These are phyloP conservation scores for Lasioglossum pauxillum DNA, from an alignment of 2,888 invertebrate species.

Conservation along the genomic window DNA sequence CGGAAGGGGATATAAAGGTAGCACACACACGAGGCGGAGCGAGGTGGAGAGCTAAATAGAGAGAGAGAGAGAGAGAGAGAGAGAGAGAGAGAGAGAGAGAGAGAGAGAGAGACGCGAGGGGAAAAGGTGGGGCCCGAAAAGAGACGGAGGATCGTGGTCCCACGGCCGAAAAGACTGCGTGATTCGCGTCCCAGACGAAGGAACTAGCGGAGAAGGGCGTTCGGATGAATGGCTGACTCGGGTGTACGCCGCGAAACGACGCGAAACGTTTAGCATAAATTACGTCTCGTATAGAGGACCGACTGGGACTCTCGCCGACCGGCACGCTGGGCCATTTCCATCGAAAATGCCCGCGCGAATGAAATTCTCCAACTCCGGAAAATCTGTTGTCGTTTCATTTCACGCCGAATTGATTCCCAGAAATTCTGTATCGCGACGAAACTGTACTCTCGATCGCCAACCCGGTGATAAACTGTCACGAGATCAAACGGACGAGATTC, in stretches of 20 bases:
- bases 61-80: background rate
- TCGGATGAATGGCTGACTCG: constrained; percentile 67
- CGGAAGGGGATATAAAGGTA: constrained; percentile 46
- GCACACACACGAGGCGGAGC: constrained; percentile 34
- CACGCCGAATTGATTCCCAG: background rate
- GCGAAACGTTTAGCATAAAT: constrained; percentile 78
- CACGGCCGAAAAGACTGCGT: constrained; percentile 80
- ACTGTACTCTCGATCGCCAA: background rate
- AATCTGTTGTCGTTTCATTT: too few relatives aligned
- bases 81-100: constrained; percentile 7
- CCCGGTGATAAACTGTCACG: background rate
- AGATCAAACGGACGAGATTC: constrained; percentile 25
- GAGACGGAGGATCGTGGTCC: constrained; percentile 71
- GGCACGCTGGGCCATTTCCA: too few relatives aligned
- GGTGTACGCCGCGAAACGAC: constrained; percentile 66
- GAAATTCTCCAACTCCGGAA: background rate
- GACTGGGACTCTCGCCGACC: constrained; percentile 2
- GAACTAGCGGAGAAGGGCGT: constrained; percentile 65
- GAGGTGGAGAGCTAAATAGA: background rate
- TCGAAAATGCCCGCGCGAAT: too few relatives aligned
- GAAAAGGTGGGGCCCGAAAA: constrained; percentile 67
- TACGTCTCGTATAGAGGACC: constrained; percentile 56
- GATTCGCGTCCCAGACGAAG: constrained; percentile 78
- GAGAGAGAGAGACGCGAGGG: constrained; percentile 32
- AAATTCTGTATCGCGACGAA: background rate